Evolutionary conservation across 2,797 vertebrate species (phyloP), one percentile per base, ranked within the genome.

Genomic region (Synaphobranchus kaupii): DNA sequence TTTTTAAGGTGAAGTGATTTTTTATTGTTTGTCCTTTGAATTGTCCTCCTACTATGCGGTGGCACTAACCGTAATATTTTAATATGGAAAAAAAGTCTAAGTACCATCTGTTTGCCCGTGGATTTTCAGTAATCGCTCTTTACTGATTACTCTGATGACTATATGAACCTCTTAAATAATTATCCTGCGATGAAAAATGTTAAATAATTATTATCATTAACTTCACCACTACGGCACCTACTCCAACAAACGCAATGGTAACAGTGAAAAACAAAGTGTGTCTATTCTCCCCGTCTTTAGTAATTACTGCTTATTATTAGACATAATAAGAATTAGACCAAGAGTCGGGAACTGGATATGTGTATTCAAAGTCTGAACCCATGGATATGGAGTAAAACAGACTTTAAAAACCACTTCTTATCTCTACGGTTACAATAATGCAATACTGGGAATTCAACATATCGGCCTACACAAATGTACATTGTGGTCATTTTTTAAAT

Each of bases 161-260:
- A 95, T 95, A 96, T 94, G 90, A 95, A 96, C 95, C 96, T 96
- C 95, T 96, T 96, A 96, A 96, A 96, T 96, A 96, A 96, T 97
- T 96, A 96, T 96, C 94, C 95, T 93, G 92, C 95, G 94, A 96
- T 95, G 94, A 94, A 95, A 95, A 94, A 94, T 91, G 92, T 92
- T 54, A 96, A 96, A 96, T 96, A 96, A 96, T 96, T 96, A 96
- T 96, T 95, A 95, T 96, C 95, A 96, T 96, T 96, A 96, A 96
- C 95, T 95, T 95, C 94, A 95, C 94, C 93, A 96, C 96, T 95
- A 95, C 95, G 95, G 94, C 94, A 94, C 95, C 95, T 95, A 94
- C 95, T 96, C 94, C 92, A 93, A 93, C 93, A 95, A 95, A 95
- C 95, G 95, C 89, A 87, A 88, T 86, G 86, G 90, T 95, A 95